phyloP scores from a whole-genome alignment of 1,140 invertebrate genomes.

The Holcopasites calliopsidis region DNA sequence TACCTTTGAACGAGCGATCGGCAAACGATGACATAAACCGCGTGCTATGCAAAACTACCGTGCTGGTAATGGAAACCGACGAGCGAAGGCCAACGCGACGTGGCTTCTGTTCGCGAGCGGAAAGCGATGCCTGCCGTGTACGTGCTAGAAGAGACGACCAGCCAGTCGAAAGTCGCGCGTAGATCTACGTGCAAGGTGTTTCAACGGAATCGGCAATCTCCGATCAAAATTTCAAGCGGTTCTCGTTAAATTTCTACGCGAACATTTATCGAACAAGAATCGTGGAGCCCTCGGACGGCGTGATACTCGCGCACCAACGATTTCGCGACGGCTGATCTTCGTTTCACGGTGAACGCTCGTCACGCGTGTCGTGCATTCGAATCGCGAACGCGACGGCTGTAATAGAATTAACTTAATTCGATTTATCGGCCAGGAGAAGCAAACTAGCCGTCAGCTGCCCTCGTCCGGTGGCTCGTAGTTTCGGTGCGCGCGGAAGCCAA shows the following conservation, averaged over 20 bases:
- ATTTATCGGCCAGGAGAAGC: slow-evolving; percentile 44
- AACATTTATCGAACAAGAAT: too few species aligned
- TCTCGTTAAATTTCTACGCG: too few species aligned
- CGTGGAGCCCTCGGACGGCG: too few species aligned
- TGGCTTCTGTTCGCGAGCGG: slow-evolving; percentile 56
- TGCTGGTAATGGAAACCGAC: slow-evolving; percentile 66
- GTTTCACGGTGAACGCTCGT: background rate
- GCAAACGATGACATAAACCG: slow-evolving; percentile 30
- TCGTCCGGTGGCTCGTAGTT: slow-evolving; percentile 30
- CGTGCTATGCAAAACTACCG: slow-evolving; percentile 56
- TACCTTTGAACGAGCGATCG: slow-evolving; percentile 14
- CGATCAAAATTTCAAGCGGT: too few species aligned
- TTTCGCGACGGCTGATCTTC: background rate
- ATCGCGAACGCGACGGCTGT: slow-evolving; percentile 16
- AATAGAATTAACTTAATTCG: slow-evolving; percentile 67
- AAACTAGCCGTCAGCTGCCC: background rate
- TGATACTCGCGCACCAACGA: too few species aligned
- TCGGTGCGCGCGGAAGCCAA: slow-evolving; percentile 41
- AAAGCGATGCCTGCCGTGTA: slow-evolving; percentile 50
- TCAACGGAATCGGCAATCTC: slow-evolving; percentile 49
- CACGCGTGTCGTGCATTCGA: background rate
- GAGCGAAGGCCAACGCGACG: slow-evolving; percentile 64
- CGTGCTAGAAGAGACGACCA: slow-evolving; percentile 36
- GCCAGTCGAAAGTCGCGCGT: slow-evolving; percentile 67
- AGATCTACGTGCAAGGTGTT: slow-evolving; percentile 60